These are phyloP conservation scores for Pogona vitticeps DNA, from an alignment of 2,113 vertebrate genomes.

Conservation along the genomic window DNA sequence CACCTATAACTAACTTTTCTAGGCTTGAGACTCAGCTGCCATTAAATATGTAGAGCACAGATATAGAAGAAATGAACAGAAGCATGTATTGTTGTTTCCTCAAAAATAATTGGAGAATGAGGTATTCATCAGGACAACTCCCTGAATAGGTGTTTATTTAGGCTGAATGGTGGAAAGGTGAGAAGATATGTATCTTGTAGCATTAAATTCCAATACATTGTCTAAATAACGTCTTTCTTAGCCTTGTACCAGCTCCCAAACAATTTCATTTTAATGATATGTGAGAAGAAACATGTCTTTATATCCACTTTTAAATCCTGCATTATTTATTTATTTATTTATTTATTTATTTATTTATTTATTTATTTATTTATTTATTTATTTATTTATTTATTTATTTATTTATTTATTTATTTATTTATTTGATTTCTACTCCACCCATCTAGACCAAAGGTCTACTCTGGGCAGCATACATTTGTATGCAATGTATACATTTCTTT, in stretches of 20 bases:
- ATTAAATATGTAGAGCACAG: not conserved
- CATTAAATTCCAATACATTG: not conserved
- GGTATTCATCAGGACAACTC: not conserved
- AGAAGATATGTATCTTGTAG: not conserved
- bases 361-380: too few species aligned
- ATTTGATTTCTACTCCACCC: too few species aligned
- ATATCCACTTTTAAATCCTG: not conserved
- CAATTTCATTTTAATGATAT: not conserved
- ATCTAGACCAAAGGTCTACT: too few species aligned
- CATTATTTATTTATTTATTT: too few species aligned
- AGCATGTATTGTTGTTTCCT: not conserved
- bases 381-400: too few species aligned
- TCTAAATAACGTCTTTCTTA: not conserved
- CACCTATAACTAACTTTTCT: too few species aligned
- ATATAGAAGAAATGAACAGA: not conserved
- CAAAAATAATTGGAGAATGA: not conserved
- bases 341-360: too few species aligned
- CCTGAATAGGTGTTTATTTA: not conserved
- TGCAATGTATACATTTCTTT: too few species aligned
- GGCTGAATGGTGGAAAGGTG: not conserved
- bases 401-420: too few species aligned
- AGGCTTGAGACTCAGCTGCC: not conserved
- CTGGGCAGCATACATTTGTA: too few species aligned
- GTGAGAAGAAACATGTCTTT: not conserved
- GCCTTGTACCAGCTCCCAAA: not conserved